Evolutionary conservation across 1,140 invertebrate genomes (phyloP).

Genomic region (Heliconius nattereri): DNA sequence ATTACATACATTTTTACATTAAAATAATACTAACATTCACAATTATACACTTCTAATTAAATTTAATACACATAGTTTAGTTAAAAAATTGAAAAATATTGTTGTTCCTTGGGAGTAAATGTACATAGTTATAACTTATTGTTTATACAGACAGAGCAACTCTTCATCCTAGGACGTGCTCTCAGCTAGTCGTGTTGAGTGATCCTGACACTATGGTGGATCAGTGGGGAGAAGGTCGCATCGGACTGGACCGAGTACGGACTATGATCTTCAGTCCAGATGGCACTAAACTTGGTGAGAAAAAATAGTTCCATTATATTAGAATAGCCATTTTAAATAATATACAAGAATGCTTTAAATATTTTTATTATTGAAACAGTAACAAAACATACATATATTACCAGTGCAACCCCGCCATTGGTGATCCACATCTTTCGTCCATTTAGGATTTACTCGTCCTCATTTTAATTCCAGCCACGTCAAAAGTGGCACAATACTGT

Average conservation of each 20-base stretch:
- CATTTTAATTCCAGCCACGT: slow-evolving; percentile 95
- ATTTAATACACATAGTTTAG: no score
- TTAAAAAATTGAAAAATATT: no score
- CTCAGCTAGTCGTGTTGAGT: slow-evolving; percentile 67
- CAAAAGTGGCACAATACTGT: slow-evolving; percentile 88
- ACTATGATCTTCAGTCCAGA: slow-evolving; percentile 74
- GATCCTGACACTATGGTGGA: slow-evolving; percentile 63
- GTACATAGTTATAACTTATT: not conserved
- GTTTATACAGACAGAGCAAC: slow-evolving; percentile 34
- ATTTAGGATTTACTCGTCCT: slow-evolving; percentile 96
- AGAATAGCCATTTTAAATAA: no score
- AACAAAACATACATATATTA: slow-evolving; percentile 26
- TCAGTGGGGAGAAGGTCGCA: slow-evolving; percentile 60
- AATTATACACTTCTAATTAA: no score
- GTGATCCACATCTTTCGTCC: slow-evolving; percentile 99
- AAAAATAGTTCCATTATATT: not conserved
- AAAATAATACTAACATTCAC: no score
- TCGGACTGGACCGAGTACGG: slow-evolving; percentile 54
- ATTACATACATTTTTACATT: no score
- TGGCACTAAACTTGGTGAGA: slow-evolving; percentile 67
- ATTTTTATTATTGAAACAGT: no score
- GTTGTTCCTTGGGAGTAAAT: no score
- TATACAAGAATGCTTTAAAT: no score
- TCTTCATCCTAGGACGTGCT: slow-evolving; percentile 42
- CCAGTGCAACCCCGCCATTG: slow-evolving; percentile 98